Base-by-base conservation (phyloP, 2,113 vertebrate species). In the Ctenomys sociabilis region DNA sequence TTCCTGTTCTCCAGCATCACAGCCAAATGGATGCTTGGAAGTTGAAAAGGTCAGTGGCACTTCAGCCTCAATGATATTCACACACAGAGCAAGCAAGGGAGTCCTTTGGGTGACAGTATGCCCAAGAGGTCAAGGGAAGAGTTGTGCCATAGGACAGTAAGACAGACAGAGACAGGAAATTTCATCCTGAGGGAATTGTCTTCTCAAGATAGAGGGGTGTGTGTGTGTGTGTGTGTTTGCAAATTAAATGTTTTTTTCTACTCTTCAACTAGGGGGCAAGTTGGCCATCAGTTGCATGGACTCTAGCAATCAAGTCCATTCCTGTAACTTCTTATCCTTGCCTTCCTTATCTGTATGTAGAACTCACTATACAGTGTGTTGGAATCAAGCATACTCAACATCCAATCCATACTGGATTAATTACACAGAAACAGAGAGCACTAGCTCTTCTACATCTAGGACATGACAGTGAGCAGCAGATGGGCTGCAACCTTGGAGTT, bases 351-450 rank as follows among this genome's bases (percentile, higher is more conserved):
- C 13, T 57, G 3, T 54, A 26, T 64, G 16, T 73, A 93, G 70
- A 78, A 32, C 22, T 1, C 30, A 63, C 24, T 26, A 17, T 30
- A 17, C 14, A 7, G 7, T 54, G 28, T 72, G 7, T 54, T 66
- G 52, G 32, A 77, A 24, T 43, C 24, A 66, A 77, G 57, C 77
- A 35, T 17, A 35, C 54, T 61, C 85, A 78, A 2, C 13, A 45
- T 52, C 54, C 32, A 32, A 7, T 63, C 49, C 78, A 5, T 1
- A 37, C 9, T 75, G 45, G 43, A 52, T 19, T 43, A 63, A 37
- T 24, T 63, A n/a, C 0, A 5, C 61, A 0, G 30, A 32, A 24
- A 0, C 40, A n/a, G 24, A 77, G 43, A 64, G 5, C 10, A 0
- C 45, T 85, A 22, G 0, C 12, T 70, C 77, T 6, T 52, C 54